Evolutionary conservation across 2,113 vertebrate genomes (phyloP).

Genomic region (Grallaria varia): DNA sequence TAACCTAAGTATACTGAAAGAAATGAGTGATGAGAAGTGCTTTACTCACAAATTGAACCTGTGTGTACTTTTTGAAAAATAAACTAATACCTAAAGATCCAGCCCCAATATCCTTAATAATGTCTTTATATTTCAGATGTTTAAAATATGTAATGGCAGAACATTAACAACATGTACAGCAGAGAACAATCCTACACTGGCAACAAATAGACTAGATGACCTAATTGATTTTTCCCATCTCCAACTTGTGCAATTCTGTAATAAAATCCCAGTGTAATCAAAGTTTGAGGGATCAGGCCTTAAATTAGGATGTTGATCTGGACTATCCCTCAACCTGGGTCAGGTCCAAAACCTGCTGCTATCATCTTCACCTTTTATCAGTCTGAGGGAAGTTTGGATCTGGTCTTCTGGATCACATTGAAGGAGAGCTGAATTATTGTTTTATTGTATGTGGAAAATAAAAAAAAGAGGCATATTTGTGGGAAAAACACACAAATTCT

Average conservation of each 20-base stretch:
- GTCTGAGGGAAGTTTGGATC: neutral
- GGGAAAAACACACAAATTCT: neutral
- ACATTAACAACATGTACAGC: neutral
- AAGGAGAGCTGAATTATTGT: neutral
- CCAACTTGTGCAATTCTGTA: neutral
- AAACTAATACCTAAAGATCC: neutral
- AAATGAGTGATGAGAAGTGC: neutral
- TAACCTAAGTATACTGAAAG: neutral
- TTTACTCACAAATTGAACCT: neutral
- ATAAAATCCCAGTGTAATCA: conserved; percentile 41
- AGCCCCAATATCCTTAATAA: neutral
- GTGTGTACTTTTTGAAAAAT: neutral
- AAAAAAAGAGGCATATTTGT: neutral
- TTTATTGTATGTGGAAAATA: neutral
- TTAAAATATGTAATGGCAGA: neutral
- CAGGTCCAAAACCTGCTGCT: conserved; percentile 12
- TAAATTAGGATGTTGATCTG: conserved; percentile 15
- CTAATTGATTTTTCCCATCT: conserved; percentile 51
- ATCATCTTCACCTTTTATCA: conserved; percentile 30
- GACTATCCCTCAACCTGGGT: neutral
- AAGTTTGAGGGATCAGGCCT: conserved; percentile 12
- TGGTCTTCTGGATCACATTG: neutral
- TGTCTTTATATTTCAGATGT: neutral
- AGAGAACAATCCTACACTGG: conserved; percentile 13
- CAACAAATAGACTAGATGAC: conserved; percentile 14